These are phyloP conservation scores for Epirrhoe alternata DNA, from an alignment of 2,888 invertebrate species.

Conservation along the genomic window DNA sequence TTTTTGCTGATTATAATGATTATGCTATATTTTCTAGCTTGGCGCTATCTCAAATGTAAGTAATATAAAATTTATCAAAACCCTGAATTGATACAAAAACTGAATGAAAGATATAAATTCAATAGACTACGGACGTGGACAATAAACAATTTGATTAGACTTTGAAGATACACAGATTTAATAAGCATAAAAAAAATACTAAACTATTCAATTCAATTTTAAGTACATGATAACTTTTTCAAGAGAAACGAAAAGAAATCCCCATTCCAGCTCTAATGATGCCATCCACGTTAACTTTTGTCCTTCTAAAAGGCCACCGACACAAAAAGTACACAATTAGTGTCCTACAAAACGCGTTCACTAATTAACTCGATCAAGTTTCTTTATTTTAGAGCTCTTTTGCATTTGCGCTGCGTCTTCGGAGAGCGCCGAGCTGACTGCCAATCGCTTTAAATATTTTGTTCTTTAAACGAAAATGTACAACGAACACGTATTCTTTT, in stretches of 20 bases:
- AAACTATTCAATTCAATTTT: neutral
- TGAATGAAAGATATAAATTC: too few relatives aligned
- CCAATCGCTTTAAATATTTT: constrained; percentile 18
- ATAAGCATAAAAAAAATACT: neutral
- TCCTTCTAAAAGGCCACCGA: constrained; percentile 62
- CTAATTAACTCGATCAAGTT: constrained; percentile 79
- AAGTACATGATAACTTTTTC: neutral
- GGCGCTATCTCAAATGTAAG: neutral
- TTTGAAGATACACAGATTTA: neutral
- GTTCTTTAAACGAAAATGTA: neutral
- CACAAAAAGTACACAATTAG: constrained; percentile 76
- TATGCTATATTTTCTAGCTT: neutral
- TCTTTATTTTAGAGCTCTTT: constrained; percentile 66
- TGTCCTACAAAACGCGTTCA: constrained; percentile 72
- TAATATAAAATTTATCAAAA: too few relatives aligned
- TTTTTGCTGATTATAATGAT: neutral
- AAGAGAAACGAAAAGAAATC: constrained; percentile 38
- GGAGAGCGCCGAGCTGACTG: constrained; percentile 15
- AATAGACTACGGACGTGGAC: too few relatives aligned
- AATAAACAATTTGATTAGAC: too few relatives aligned
- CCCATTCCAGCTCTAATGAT: constrained; percentile 63
- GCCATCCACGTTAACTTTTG: constrained; percentile 71
- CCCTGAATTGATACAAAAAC: too few relatives aligned
- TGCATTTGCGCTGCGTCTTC: constrained; percentile 55
- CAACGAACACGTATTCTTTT: neutral